A percentile compares a stretch with the other conserved stretches of the same genome.
These are phyloP conservation scores for Melanotaenia duboulayi DNA, from an alignment of 2,113 vertebrate species.

Conservation along the genomic window DNA sequence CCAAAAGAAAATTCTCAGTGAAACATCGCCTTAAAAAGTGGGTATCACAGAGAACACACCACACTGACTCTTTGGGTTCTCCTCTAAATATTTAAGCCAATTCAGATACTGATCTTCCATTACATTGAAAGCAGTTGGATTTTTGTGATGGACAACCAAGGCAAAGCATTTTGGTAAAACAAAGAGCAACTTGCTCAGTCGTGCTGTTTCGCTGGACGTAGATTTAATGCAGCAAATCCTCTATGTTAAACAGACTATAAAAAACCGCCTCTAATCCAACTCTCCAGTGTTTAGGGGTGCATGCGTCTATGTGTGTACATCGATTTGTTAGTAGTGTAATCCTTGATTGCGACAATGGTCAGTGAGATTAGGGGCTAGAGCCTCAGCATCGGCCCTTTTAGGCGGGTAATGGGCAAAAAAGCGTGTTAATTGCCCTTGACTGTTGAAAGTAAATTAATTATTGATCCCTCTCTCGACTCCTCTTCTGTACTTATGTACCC, in stretches of 20 bases:
- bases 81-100: conserved; percentile 27
- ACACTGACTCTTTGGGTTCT: background rate
- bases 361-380: conserved; percentile 77
- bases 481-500: conserved; percentile 83
- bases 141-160: conserved; percentile 20
- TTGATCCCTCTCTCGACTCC: conserved; percentile 81
- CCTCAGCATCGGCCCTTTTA: conserved; percentile 68
- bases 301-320: conserved; percentile 54
- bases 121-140: conserved; percentile 8
- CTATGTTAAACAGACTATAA: conserved; percentile 61
- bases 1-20: background rate
- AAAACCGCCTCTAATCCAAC: conserved; percentile 64
- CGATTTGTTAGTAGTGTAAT: conserved; percentile 78
- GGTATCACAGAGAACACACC: background rate
- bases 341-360: conserved; percentile 80
- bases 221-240: conserved; percentile 62
- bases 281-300: conserved; percentile 51
- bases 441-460: conserved; percentile 87
- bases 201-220: conserved; percentile 1
- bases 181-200: conserved; percentile 1
- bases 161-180: background rate
- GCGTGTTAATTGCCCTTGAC: conserved; percentile 85
- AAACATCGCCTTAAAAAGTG: background rate
- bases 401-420: conserved; percentile 78
- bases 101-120: conserved; percentile 34